Base-by-base conservation (phyloP, 2,113 vertebrate genomes). In the Pedetes capensis region DNA sequence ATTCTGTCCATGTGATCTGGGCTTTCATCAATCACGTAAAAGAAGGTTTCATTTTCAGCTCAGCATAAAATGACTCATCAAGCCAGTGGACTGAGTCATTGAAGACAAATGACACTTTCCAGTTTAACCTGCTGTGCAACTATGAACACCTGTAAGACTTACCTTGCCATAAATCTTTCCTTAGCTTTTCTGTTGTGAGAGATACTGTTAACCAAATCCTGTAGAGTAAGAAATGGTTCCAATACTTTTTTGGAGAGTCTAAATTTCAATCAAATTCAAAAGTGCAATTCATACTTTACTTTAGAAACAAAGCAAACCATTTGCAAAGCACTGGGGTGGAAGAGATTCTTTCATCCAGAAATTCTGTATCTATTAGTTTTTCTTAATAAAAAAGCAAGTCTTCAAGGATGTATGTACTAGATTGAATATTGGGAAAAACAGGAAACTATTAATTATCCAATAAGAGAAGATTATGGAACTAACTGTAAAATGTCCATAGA, bases 241-340 rank as follows among this genome's bases (percentile, higher is more conserved):
- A 82, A 34, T 13, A 29, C 49, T 89, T 83, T 57, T 61, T 87
- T 76, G 39, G 72, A 49, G 42, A 51, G 47, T 68, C 79, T 89
- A 78, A 87, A 87, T 90, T 87, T 49, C 74, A 91, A 66, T 81
- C 37, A 94, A 64, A 94, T 72, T 75, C 71, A 51, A 89, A 95
- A 93, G 55, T 74, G 91, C n/a, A 87, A 72, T 69, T 78, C 64
- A 51, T 55, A 61, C 25, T 23, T 92, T 66, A 53, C 25, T 64
- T 80, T 66, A 83, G 49, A 87, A 93, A 14, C 66, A 87, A 95
- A 87, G 39, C 34, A 61, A 87, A 53, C 8, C 84, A 87, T 6
- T 47, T 27, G 37, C 8, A 76, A 94, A 91, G 87, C 13, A 91
- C 2, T 37, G 32, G 9, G 51, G 27, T 4, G 37, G 17, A 68